phyloP scores from a whole-genome alignment of 2,113 vertebrate species.

The Istiophorus platypterus region DNA sequence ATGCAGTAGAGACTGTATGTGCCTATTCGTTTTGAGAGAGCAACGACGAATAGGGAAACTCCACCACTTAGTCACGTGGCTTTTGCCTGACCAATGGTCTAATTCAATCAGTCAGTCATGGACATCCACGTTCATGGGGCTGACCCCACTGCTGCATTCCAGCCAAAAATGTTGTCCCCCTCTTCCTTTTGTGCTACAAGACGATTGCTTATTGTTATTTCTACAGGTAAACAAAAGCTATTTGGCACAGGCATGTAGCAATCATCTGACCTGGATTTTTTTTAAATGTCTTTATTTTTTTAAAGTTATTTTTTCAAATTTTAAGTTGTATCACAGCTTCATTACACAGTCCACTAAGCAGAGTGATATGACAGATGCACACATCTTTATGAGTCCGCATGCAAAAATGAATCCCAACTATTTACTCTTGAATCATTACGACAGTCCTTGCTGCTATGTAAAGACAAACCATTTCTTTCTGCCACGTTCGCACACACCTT shows the following conservation, averaged over 20 bases:
- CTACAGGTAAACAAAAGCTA: background rate
- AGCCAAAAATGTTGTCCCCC: background rate
- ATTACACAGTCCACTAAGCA: background rate
- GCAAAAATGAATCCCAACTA: background rate
- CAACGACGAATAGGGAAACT: too few species aligned
- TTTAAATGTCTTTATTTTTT: background rate
- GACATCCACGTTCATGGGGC: too few species aligned
- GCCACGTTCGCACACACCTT: background rate
- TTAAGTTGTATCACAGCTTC: background rate
- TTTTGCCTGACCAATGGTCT: too few species aligned
- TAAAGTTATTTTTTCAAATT: background rate
- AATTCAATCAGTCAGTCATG: too few species aligned
- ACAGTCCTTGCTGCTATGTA: background rate
- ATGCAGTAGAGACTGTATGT: too few species aligned
- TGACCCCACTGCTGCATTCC: too few species aligned
- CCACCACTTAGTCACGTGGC: too few species aligned
- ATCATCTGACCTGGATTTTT: background rate
- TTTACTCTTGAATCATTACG: conserved; percentile 1
- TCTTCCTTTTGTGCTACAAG: background rate
- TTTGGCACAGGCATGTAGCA: background rate
- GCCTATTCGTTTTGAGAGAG: too few species aligned
- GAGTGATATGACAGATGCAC: background rate
- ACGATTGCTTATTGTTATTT: background rate
- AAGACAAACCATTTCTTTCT: background rate
- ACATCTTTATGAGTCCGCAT: background rate